Conservation (phyloP, 2,113 vertebrate genomes). For the Leptobrachium leishanense region DNA sequence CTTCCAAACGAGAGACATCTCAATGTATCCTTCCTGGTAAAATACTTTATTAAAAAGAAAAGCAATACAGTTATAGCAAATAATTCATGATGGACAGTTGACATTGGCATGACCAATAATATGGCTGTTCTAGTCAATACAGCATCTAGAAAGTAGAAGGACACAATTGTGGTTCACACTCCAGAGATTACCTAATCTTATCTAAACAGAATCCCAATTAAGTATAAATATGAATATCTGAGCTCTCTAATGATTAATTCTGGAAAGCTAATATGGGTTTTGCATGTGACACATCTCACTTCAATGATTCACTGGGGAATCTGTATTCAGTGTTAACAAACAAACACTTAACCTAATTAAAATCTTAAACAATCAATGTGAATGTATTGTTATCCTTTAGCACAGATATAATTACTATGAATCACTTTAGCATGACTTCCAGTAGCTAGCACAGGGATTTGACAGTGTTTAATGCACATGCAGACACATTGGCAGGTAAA, state of each 20-base stretch:
- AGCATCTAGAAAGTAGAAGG: too few relatives aligned
- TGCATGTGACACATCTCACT: not conserved
- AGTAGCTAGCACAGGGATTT: not conserved
- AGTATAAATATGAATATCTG: not conserved
- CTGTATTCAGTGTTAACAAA: not conserved
- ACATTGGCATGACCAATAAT: too few relatives aligned
- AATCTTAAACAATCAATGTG: slow-evolving; percentile 9
- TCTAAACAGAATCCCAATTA: too few relatives aligned
- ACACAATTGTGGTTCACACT: too few relatives aligned
- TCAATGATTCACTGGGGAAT: not conserved
- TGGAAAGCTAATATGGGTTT: not conserved
- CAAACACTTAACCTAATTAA: slow-evolving; percentile 1
- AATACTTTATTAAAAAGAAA: too few relatives aligned
- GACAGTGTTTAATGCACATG: not conserved
- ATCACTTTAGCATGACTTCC: not conserved
- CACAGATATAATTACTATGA: not conserved
- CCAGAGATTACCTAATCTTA: too few relatives aligned
- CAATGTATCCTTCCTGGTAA: too few relatives aligned
- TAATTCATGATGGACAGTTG: too few relatives aligned
- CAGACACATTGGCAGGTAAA: not conserved
- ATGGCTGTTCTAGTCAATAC: too few relatives aligned
- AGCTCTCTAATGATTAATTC: not conserved
- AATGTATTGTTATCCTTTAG: not conserved
- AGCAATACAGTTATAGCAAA: too few relatives aligned
- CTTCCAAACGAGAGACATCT: too few relatives aligned